Evolutionary conservation across 2,797 vertebrate species (phyloP), one percentile per base, ranked within the genome.

Genomic region (Gymnothorax javanicus): DNA sequence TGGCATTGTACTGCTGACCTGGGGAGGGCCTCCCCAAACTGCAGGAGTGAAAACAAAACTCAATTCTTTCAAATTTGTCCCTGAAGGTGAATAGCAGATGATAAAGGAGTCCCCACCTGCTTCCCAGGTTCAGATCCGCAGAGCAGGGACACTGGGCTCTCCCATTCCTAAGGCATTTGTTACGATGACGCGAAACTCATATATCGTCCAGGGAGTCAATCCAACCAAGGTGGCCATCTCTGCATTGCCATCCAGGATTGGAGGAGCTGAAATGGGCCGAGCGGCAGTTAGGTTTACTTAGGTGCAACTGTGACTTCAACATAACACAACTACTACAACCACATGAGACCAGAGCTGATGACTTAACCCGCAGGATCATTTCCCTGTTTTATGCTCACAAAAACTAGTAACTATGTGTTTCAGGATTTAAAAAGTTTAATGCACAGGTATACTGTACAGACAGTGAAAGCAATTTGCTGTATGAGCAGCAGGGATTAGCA

Each of bases 161-260:
- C 99, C 98, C 7, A 94, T 96, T 27, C 99, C 99, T 93, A 99
- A 7, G 0, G 97, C 98, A 93, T 98, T 99, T 85, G 95, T 97
- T 86, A 98, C 98, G n/a, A 96, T 96, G 88, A 99, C 96, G 23
- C 97, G 96, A 93, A 99, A 99, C 93, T 99, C 97, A 59, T 99
- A 99, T 56, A 99, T 97, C 88, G 97, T 97, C 98, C 98, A 99
- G 0, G 99, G 98, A 87, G 96, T 95, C 93, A 99, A 94, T 91
- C 97, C 96, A 11, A 97, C 94, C 87, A 98, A 97, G 11, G 90
- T 97, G 86, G 97, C 97, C 1, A 91, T 93, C 90, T 99, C 98
- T 91, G 96, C 93, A 85, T 99, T 98, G 87, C 99, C 99, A 94
- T 99, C 99, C 85, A 99, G 96, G 85, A 96, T 94, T 83, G 93